These are phyloP conservation scores for Tribolium freemani DNA, from an alignment of 2,888 invertebrate genomes.

Conservation along the genomic window DNA sequence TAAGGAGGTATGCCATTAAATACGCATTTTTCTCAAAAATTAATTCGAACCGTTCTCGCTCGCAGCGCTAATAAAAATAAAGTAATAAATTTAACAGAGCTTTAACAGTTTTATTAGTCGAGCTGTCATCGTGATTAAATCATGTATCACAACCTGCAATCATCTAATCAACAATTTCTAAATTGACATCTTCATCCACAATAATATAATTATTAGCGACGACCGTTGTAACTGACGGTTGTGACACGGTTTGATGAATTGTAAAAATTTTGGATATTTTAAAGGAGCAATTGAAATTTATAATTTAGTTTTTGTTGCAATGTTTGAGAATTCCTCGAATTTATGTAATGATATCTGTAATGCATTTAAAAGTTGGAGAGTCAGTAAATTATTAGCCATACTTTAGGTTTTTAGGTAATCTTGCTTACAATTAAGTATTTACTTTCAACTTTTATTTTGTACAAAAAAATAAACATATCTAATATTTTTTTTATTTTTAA, in stretches of 20 bases:
- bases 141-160: not conserved
- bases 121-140: conserved; percentile 1
- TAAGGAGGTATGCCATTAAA: too few species aligned
- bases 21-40: too few species aligned
- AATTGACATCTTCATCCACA: not conserved
- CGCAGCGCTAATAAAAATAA: not conserved
- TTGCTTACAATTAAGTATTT: not conserved
- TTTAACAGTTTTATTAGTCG: not conserved
- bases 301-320: conserved; percentile 23
- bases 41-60: too few species aligned
- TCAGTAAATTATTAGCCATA: too few species aligned
- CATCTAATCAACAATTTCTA: not conserved
- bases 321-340: conserved; percentile 8
- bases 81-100: not conserved
- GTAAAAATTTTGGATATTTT: not conserved
- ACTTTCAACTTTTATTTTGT: too few species aligned
- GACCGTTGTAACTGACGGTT: not conserved
- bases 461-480: too few species aligned
- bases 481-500: too few species aligned
- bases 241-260: not conserved
- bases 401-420: not conserved
- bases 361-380: not conserved
- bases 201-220: not conserved
- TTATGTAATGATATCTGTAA: conserved; percentile 7
- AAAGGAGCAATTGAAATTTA: conserved; percentile 25